Evolutionary conservation across 2,113 vertebrate species (phyloP).

Genomic region (Emydura subglobosa): DNA sequence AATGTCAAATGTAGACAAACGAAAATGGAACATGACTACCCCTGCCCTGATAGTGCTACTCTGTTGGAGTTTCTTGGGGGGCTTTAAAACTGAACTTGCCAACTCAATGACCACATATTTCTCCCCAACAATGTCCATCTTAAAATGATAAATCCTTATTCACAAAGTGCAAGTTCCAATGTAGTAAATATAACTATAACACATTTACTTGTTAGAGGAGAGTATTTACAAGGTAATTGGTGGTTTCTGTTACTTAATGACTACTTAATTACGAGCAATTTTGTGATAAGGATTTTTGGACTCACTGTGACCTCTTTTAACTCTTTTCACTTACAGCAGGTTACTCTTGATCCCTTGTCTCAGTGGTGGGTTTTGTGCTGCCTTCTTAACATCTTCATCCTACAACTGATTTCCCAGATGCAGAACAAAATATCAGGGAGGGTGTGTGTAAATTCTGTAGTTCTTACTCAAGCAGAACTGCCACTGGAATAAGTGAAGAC

Average conservation of each 20-base stretch:
- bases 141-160: neutral
- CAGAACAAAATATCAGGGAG: neutral
- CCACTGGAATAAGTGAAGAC: accelerated
- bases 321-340: neutral
- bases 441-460: neutral
- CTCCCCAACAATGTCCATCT: neutral
- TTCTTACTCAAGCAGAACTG: neutral
- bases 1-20: neutral
- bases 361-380: neutral
- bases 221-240: neutral
- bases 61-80: neutral
- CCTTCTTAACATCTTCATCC: neutral
- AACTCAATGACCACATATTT: neutral
- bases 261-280: neutral
- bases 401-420: neutral
- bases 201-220: neutral
- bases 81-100: neutral
- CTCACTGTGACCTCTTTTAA: neutral
- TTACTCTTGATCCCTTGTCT: neutral
- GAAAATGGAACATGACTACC: neutral
- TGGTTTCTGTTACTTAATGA: neutral
- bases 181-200: neutral
- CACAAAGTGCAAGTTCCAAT: neutral
- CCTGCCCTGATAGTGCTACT: neutral
- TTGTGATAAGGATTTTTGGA: neutral